Conservation (phyloP, 2,888 invertebrate genomes). For the Leucophenga maculata region DNA sequence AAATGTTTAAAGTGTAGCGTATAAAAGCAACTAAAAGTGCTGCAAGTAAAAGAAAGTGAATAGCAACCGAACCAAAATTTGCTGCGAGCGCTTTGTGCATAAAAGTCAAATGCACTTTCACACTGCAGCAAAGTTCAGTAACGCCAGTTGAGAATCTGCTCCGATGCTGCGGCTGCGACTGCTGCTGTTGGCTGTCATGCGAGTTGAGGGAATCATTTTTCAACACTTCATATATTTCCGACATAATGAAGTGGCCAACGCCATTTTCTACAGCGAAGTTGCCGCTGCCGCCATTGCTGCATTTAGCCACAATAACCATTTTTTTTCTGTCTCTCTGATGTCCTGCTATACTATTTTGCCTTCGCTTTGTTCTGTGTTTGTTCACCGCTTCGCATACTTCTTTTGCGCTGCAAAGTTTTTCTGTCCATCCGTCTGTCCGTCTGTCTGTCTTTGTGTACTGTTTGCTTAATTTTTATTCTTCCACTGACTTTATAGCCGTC, state of each 20-base stretch:
- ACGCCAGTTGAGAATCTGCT: background rate
- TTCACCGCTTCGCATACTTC: conserved; percentile 45
- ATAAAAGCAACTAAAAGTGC: conserved; percentile 38
- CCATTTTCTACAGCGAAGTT: conserved; percentile 15
- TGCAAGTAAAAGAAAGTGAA: conserved; percentile 59
- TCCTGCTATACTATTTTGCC: conserved; percentile 16
- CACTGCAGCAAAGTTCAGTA: conserved; percentile 1
- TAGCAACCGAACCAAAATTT: conserved; percentile 51
- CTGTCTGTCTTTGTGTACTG: background rate
- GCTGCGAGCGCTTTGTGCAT: conserved; percentile 49
- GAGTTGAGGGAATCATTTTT: conserved; percentile 59
- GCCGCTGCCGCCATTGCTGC: conserved; percentile 32
- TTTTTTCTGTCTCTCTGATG: conserved; percentile 40
- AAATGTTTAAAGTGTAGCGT: conserved; percentile 56
- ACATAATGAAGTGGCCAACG: conserved; percentile 61
- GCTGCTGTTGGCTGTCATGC: conserved; percentile 32
- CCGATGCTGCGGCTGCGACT: background rate
- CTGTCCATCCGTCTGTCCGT: too few species aligned
- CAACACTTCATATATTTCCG: conserved; percentile 63
- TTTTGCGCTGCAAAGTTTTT: too few species aligned
- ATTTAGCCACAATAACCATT: conserved; percentile 58
- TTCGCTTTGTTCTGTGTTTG: conserved; percentile 48
- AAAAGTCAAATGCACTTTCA: conserved; percentile 65
- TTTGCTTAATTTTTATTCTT: conserved; percentile 40
- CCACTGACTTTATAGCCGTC: conserved; percentile 27